Base-by-base conservation (phyloP, 1,140 invertebrate genomes). In the Pachyrhynchus sulphureomaculatus region DNA sequence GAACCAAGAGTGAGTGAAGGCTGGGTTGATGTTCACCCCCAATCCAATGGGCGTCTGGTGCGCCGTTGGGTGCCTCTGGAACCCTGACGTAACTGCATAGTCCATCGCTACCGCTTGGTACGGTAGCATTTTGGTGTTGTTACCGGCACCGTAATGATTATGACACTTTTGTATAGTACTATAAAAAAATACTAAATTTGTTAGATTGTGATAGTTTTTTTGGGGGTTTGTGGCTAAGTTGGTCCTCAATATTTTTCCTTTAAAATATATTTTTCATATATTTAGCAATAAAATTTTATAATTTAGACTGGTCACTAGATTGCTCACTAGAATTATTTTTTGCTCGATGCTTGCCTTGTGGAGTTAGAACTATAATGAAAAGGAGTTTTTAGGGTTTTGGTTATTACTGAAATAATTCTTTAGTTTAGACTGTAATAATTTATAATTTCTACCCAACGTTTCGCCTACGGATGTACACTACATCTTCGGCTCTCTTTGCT, bases 1-100 rank as follows among this genome's bases (percentile, higher is more conserved):
- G 84, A 92, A 91, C 90, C 90, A 93, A 81, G 90, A 92, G 84
- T 92, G 90, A 74, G 88, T 89, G 83, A 92, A 93, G 72, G 82
- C 77, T 34, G 81, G 79, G 70, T 82, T 84, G 78, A 81, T 82
- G 81, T 81, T 83, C 75, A 82, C 79, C 69, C 78, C 65, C 71
- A 86, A 79, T 70, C 83, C 84, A 60, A 83, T 82, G 37, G 84
- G 81, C 65, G 86, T 82, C 77, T 89, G 83, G 63, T 86, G 88
- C 63, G 84, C 80, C 66, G 85, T 81, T 77, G 89, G 83, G 64
- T 86, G 88, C 62, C 86, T 81, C 71, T 90, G 88, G 77, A 90
- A 90, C 66, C 81, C 78, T 33, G 83, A 83, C 47, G 82, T 81
- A 65, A 84, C 83, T 68, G 88, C 89, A 79, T 92, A 92, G 85